Conservation (phyloP, 2,113 vertebrate species). For the Piaya cayana region DNA sequence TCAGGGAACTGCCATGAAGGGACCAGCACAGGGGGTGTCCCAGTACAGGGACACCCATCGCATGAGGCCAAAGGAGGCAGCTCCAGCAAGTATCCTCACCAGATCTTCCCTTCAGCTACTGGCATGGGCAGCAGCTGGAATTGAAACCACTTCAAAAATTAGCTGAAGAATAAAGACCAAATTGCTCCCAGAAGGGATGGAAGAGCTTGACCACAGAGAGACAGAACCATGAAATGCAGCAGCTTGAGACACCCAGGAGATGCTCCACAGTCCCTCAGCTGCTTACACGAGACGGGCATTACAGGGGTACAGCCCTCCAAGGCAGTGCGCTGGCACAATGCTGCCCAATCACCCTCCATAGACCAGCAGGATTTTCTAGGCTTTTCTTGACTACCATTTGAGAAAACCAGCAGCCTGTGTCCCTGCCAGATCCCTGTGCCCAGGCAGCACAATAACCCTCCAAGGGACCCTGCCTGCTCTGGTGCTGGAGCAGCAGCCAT, state of each 20-base stretch:
- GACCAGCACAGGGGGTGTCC: neutral
- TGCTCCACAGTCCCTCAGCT: neutral
- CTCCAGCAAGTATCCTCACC: neutral
- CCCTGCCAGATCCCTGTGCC: neutral
- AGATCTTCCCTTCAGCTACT: neutral
- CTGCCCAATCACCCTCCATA: neutral
- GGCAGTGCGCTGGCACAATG: neutral
- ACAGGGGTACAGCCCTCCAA: neutral
- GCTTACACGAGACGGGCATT: accelerated
- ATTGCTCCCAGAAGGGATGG: neutral
- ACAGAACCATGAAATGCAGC: neutral
- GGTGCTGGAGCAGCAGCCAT: accelerated
- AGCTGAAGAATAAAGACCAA: neutral
- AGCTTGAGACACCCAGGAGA: neutral
- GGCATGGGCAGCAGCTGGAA: neutral
- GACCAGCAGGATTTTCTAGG: neutral
- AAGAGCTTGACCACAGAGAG: neutral
- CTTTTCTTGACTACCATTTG: neutral
- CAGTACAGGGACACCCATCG: accelerated
- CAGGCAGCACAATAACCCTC: neutral
- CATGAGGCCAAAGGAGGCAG: neutral
- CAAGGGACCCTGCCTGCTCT: neutral
- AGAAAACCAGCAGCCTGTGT: neutral
- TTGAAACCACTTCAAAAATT: neutral
- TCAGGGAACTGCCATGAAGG: neutral